These are phyloP conservation scores for Drosophila aldrichi DNA, from an alignment of 2,888 invertebrate genomes.

Conservation along the genomic window DNA sequence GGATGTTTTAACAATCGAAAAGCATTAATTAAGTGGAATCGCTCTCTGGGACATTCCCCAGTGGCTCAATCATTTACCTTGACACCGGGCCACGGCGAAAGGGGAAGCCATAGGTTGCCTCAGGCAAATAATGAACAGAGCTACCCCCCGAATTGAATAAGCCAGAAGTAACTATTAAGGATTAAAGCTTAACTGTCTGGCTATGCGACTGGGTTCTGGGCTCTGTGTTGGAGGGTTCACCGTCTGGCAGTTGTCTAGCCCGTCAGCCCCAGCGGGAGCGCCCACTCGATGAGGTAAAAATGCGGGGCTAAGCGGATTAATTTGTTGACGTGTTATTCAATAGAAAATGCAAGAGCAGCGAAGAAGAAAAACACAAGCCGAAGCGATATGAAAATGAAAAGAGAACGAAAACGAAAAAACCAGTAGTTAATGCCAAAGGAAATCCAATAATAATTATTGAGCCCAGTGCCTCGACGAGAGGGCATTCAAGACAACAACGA, in stretches of 20 bases:
- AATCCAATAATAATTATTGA: conserved; percentile 74
- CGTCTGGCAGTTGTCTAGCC: conserved; percentile 70
- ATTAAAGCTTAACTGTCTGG: conserved; percentile 77
- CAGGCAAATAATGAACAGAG: conserved; percentile 9
- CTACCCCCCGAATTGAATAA: not conserved
- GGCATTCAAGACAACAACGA: conserved; percentile 24
- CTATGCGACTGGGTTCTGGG: conserved; percentile 54
- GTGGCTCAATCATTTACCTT: conserved; percentile 63
- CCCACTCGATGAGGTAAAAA: conserved; percentile 59
- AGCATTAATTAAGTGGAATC: conserved; percentile 60
- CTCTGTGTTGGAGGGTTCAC: conserved; percentile 8
- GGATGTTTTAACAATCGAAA: conserved; percentile 49
- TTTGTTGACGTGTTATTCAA: conserved; percentile 74
- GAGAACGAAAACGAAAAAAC: conserved; percentile 20
- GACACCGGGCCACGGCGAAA: conserved; percentile 50
- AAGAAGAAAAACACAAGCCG: conserved; percentile 18
- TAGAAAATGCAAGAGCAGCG: conserved; percentile 25
- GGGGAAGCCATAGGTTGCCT: conserved; percentile 67
- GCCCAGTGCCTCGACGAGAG: conserved; percentile 43
- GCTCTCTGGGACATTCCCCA: conserved; percentile 43
- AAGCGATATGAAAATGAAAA: conserved; percentile 28
- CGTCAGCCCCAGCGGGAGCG: conserved; percentile 50
- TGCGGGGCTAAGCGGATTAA: conserved; percentile 73
- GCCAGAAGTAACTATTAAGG: conserved; percentile 64
- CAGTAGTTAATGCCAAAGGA: conserved; percentile 61